phyloP scores from a whole-genome alignment of 2,888 invertebrate species.

The Lepetodrilus schrolli region DNA sequence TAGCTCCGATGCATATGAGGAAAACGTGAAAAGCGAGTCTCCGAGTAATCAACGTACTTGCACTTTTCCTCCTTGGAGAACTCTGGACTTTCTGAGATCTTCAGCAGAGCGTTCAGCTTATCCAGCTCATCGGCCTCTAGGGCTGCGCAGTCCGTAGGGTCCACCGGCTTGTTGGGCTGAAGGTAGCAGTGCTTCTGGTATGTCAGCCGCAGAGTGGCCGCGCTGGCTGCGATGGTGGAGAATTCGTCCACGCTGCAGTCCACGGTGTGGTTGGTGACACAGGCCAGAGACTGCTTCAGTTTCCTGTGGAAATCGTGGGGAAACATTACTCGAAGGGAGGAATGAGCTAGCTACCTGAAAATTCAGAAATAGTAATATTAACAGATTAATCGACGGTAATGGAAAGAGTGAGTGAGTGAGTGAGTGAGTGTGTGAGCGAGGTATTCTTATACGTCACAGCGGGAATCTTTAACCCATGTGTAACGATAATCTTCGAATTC shows the following conservation, averaged over 20 bases:
- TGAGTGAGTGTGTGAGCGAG: no score
- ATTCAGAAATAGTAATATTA: no score
- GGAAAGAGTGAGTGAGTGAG: no score
- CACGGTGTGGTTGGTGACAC: slow-evolving; percentile 38
- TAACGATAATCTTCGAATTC: no score
- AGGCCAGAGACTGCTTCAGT: slow-evolving; percentile 36
- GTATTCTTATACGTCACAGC: no score
- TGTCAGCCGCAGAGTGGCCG: not conserved
- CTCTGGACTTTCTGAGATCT: not conserved
- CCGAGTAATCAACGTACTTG: no score
- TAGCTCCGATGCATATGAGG: no score
- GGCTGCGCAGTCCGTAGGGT: not conserved
- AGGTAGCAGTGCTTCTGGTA: not conserved
- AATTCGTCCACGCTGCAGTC: slow-evolving; percentile 33
- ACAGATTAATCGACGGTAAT: no score
- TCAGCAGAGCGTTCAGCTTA: not conserved
- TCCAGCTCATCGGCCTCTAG: not conserved
- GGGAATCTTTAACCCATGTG: no score
- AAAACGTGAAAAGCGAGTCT: no score
- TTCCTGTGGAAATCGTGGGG: slow-evolving; percentile 32
- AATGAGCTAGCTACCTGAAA: no score
- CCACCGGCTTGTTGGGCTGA: not conserved
- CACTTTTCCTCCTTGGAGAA: not conserved
- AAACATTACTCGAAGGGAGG: no score
- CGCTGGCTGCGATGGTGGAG: not conserved